Base-by-base conservation (phyloP, 1,140 invertebrate genomes). In the Tribolium castaneum region DNA sequence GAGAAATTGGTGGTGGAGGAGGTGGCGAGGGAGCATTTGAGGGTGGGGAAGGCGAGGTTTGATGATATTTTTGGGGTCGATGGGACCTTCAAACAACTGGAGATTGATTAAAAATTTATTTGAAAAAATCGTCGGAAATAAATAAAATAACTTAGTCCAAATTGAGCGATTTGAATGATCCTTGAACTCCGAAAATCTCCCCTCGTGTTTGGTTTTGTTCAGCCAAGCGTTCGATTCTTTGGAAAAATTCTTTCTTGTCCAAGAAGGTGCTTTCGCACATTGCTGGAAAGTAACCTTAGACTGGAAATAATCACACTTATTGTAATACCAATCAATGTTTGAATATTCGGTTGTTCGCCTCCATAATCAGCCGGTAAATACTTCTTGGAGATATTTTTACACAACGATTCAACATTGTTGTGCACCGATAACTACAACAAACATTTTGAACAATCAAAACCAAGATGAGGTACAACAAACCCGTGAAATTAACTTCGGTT, bases 21-120 rank as follows among this genome's bases (percentile, higher is more conserved):
- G 1, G 45, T 71, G 2, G 13, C 70, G 3, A 50, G 34, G 7
- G 70, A 71, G 10, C 9, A 39, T 45, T 49, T 49, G 22, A 49
- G 70, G 16, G 14, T 71, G 9, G 70, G 70, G 12, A 14, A 71
- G 13, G 70, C 34, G 5, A 51, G 12, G 12, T 50, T 34, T 49
- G 34, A 49, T 39, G 70, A 71, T 1, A 22, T 39, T 49, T 71
- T 71, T 49, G 70, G 70, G n/a, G n/a, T n/a, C n/a, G n/a, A n/a
- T n/a, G n/a, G n/a, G n/a, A n/a, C n/a, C n/a, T n/a, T n/a, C n/a
- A n/a, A 50, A 7, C 22, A 16, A 10, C 19, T 71, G 19, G 16
- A 19, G n/a, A 12, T 71, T 16, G 70, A 71, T 71, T 71, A 50
- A n/a, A 49, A 25, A 2, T 25, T 25, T 25, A 25, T 25, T n/a